phyloP scores from a whole-genome alignment of 2,888 invertebrate species.

The Sminthurides aquaticus region DNA sequence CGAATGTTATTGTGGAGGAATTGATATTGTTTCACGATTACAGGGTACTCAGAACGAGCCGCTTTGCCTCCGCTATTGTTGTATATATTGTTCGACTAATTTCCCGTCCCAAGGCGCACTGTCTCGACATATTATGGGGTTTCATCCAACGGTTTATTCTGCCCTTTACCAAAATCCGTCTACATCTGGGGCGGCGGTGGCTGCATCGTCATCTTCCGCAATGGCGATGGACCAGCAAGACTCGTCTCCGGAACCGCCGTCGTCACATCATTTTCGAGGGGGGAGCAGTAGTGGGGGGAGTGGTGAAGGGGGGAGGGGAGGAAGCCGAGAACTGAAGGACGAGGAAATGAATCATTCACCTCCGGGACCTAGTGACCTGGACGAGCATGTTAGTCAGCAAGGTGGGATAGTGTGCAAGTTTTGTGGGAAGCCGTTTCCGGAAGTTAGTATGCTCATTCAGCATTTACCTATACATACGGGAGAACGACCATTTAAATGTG shows the following conservation, averaged over 20 bases:
- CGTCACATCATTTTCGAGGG: conserved; percentile 6
- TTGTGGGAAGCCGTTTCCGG: conserved; percentile 85
- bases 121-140: conserved; percentile 39
- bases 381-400: conserved; percentile 21
- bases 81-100: conserved; percentile 41
- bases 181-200: conserved; percentile 19
- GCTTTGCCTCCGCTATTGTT: conserved; percentile 42
- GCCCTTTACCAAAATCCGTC: conserved; percentile 29
- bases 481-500: conserved; percentile 84
- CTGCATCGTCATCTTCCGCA: conserved; percentile 19
- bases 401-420: conserved; percentile 64
- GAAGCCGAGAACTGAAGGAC: conserved; percentile 7
- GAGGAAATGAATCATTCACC: conserved; percentile 20
- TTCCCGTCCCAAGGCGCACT: conserved; percentile 40
- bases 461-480: conserved; percentile 84
- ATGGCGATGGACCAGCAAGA: conserved; percentile 46
- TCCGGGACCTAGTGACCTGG: conserved; percentile 21
- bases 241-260: conserved; percentile 44
- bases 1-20: too few species aligned
- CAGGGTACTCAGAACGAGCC: conserved; percentile 47
- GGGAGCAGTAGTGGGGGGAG: conserved; percentile 8
- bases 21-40: too few species aligned
- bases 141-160: conserved; percentile 40
- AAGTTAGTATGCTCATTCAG: conserved; percentile 76
- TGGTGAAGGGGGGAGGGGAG: not conserved